A percentile compares a stretch with the other conserved stretches of the same genome.
Conservation (phyloP, 2,797 vertebrate species). For the Karalla daura region DNA sequence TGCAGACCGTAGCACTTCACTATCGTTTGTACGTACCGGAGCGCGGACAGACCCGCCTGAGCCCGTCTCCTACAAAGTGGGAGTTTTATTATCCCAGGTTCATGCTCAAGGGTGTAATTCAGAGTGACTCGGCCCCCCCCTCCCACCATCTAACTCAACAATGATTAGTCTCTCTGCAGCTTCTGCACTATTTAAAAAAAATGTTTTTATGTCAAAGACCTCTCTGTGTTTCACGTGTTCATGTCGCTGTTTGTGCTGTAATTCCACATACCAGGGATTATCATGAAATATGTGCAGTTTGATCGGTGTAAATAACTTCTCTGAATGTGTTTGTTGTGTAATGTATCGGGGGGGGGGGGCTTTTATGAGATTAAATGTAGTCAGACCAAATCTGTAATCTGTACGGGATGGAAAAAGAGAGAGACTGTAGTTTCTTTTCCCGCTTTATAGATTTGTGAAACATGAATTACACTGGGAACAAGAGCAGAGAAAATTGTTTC, state of each 20-base stretch:
- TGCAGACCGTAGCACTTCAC: slow-evolving; percentile 61
- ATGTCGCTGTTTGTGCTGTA: slow-evolving; percentile 14
- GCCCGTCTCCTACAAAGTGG: slow-evolving; percentile 43
- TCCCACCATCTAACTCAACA: too few relatives aligned
- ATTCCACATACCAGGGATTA: slow-evolving; percentile 43
- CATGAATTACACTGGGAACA: too few relatives aligned
- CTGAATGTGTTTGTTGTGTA: slow-evolving; percentile 31
- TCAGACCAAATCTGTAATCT: slow-evolving; percentile 11
- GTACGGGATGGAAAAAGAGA: background rate
- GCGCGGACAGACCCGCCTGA: slow-evolving; percentile 63
- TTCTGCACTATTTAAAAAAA: slow-evolving; percentile 32
- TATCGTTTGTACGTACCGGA: slow-evolving; percentile 58
- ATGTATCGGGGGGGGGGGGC: slow-evolving; percentile 16
- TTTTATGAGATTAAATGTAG: slow-evolving; percentile 34
- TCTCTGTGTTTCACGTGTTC: slow-evolving; percentile 22
- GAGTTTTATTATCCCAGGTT: slow-evolving; percentile 49
- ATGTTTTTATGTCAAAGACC: slow-evolving; percentile 23
- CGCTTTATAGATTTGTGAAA: background rate
- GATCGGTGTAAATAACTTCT: slow-evolving; percentile 38
- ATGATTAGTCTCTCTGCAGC: slow-evolving; percentile 16
- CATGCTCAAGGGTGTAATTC: slow-evolving; percentile 49
- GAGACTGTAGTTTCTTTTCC: background rate
- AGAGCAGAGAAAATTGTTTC: too few relatives aligned
- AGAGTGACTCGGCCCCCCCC: slow-evolving; percentile 21
- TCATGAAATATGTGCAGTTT: slow-evolving; percentile 56